Percentiles rank a stretch among this genome's conserved stretches.
Conservation (phyloP, 2,888 invertebrate genomes). For the Therioaphis trifolii region DNA sequence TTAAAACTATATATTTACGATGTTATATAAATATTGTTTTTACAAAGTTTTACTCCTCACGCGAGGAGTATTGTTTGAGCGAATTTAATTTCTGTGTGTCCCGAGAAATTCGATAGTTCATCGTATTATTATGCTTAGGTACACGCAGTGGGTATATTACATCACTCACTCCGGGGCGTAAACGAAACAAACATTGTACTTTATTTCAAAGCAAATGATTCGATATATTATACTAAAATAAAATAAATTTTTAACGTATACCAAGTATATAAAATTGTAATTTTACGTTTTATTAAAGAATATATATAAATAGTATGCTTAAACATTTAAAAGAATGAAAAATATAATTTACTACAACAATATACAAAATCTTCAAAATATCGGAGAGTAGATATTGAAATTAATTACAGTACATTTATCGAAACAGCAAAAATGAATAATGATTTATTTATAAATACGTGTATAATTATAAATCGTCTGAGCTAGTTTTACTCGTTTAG, state of each 20-base stretch:
- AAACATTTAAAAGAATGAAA: constrained; percentile 24
- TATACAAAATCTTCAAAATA: neutral
- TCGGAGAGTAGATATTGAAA: constrained; percentile 5
- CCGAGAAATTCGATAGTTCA: no score
- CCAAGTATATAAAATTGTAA: neutral
- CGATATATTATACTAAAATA: neutral
- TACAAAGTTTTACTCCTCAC: no score
- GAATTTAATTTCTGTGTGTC: no score
- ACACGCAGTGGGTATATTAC: no score
- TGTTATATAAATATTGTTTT: no score
- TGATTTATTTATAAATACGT: neutral
- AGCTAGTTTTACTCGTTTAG: no score
- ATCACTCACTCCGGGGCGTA: no score
- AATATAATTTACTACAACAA: constrained; percentile 21
- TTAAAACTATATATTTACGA: no score
- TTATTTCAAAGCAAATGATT: neutral
- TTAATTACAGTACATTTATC: neutral
- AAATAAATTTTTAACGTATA: neutral
- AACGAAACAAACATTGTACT: neutral
- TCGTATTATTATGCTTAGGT: no score
- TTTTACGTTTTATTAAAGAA: constrained; percentile 11
- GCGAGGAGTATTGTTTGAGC: no score
- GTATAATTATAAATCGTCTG: no score
- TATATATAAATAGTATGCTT: neutral
- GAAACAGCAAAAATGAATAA: neutral